Conservation (phyloP, 2,113 vertebrate species). For the Gymnocephalus cernua region DNA sequence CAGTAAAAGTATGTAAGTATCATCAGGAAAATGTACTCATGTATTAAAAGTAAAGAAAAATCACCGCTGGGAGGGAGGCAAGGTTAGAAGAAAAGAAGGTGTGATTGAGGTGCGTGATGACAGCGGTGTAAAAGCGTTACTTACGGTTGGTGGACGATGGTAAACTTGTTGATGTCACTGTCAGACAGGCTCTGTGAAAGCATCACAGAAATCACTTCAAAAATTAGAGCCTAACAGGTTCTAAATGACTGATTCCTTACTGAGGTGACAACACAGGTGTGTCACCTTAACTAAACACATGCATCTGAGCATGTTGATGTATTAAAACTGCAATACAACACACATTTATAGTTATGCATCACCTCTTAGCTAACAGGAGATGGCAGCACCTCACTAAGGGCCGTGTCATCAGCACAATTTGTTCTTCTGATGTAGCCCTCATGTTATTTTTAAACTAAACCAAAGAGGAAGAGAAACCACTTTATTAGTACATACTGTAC, state of each 20-base stretch:
- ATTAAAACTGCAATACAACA: neutral
- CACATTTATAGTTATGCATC: neutral
- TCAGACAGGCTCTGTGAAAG: slow-evolving; percentile 84
- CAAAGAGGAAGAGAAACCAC: neutral
- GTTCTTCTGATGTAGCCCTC: neutral
- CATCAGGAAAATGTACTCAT: too few species aligned
- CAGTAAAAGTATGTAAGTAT: too few species aligned
- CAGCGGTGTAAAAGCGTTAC: slow-evolving; percentile 56
- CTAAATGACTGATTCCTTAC: neutral
- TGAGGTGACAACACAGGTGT: neutral
- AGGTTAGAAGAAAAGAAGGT: neutral
- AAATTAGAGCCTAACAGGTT: neutral
- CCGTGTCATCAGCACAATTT: neutral
- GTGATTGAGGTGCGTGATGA: slow-evolving; percentile 1
- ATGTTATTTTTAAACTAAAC: slow-evolving; percentile 6
- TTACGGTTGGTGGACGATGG: slow-evolving; percentile 86
- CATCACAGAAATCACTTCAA: slow-evolving; percentile 14
- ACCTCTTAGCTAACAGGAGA: slow-evolving; percentile 55
- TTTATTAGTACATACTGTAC: neutral
- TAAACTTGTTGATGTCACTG: slow-evolving; percentile 85
- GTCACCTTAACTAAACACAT: neutral
- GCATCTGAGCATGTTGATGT: neutral
- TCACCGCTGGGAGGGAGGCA: neutral
- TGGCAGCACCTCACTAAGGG: slow-evolving; percentile 68
- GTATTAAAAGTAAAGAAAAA: too few species aligned